Evolutionary conservation across 2,113 vertebrate genomes (phyloP).

Genomic region (Camarhynchus parvulus): DNA sequence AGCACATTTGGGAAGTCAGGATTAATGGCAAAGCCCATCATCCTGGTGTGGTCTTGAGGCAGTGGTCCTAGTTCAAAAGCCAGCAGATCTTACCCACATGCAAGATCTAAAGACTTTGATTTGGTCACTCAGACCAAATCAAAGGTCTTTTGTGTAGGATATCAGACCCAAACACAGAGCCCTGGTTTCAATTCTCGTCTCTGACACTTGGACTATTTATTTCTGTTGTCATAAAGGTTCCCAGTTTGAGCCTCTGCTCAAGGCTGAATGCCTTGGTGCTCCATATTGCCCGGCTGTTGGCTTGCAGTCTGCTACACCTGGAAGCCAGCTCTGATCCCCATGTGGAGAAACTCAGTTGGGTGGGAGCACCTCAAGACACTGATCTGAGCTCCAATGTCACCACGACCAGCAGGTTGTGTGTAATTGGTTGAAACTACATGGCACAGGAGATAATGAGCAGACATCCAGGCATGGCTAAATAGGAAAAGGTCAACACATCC

Average conservation of each 20-base stretch:
- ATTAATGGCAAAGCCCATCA: background rate
- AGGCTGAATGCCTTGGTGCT: background rate
- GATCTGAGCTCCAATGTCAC: background rate
- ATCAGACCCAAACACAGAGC: background rate
- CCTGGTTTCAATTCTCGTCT: background rate
- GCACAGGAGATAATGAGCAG: background rate
- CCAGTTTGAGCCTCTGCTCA: background rate
- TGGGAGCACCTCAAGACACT: background rate
- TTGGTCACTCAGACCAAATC: background rate
- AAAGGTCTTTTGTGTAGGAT: background rate
- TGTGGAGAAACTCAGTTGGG: background rate
- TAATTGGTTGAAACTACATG: background rate
- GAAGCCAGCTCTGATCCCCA: background rate
- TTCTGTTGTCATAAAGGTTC: background rate
- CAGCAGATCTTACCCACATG: background rate
- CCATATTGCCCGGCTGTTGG: background rate
- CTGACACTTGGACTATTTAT: background rate
- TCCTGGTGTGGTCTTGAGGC: background rate
- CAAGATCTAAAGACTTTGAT: background rate
- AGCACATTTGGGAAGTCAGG: background rate
- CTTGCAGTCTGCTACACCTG: background rate
- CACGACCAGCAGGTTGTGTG: background rate
- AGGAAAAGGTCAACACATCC: background rate
- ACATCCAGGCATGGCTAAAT: background rate
- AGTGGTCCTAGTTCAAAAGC: background rate